phyloP scores from a whole-genome alignment of 2,113 vertebrate genomes.

The Chiloscyllium plagiosum region DNA sequence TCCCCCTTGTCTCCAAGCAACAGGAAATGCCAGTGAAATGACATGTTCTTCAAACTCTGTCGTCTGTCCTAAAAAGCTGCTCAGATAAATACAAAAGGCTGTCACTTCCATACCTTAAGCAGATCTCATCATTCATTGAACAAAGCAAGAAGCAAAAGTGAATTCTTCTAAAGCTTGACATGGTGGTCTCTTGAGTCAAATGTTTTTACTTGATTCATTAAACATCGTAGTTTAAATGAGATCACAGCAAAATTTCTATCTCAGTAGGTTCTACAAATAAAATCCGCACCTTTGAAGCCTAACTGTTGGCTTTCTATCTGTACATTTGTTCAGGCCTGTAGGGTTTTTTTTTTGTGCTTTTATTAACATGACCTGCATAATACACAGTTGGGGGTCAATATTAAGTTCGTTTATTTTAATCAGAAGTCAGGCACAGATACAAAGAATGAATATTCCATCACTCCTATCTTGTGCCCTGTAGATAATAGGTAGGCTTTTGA shows the following conservation, averaged over 20 bases:
- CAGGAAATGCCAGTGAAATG: slow-evolving; percentile 5
- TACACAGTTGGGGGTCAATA: neutral
- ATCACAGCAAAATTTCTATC: neutral
- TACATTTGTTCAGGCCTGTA: neutral
- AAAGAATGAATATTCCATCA: neutral
- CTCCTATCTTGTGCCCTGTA: too few relatives aligned
- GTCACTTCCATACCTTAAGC: neutral
- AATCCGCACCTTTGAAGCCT: neutral
- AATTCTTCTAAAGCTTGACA: neutral
- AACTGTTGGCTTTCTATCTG: neutral
- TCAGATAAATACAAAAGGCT: too few relatives aligned
- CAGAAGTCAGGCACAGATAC: neutral
- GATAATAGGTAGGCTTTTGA: too few relatives aligned
- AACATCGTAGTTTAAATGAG: neutral
- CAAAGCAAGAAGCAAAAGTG: neutral
- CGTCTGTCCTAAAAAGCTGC: neutral
- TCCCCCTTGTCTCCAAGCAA: neutral
- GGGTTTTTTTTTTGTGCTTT: neutral
- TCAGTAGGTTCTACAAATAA: neutral
- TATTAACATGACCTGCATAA: neutral
- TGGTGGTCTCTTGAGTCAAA: neutral
- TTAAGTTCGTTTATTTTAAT: too few relatives aligned
- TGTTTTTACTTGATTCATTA: neutral
- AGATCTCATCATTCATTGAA: neutral
- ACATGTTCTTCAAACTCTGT: neutral